A percentile compares a stretch with the other conserved stretches of the same genome.
These are phyloP conservation scores for Drosophila recens DNA, from an alignment of 2,888 invertebrate genomes.

Conservation along the genomic window DNA sequence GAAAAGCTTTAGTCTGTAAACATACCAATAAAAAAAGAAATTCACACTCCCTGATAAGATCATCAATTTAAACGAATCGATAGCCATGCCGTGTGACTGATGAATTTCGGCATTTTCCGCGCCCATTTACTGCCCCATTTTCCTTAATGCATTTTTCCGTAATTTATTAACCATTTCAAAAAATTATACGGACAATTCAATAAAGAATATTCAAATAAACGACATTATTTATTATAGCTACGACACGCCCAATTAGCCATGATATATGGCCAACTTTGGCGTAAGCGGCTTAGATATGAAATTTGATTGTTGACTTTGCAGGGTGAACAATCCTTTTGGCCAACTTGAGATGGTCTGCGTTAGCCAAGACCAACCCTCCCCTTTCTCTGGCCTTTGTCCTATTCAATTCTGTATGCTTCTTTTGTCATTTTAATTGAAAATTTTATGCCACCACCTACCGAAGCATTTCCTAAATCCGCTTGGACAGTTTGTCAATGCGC, in stretches of 20 bases:
- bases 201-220: constrained; percentile 47
- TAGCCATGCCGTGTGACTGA: constrained; percentile 24
- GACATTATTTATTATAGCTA: constrained; percentile 52
- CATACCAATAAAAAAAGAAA: constrained; percentile 1
- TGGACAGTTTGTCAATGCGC: constrained; percentile 27
- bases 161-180: constrained; percentile 46
- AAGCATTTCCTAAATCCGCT: constrained; percentile 5
- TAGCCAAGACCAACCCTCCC: not conserved
- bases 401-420: constrained; percentile 34
- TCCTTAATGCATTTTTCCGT: constrained; percentile 12
- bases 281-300: constrained; percentile 56
- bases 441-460: constrained; percentile 6
- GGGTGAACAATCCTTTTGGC: constrained; percentile 34
- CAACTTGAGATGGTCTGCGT: constrained; percentile 9
- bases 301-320: constrained; percentile 53
- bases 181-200: constrained; percentile 12
- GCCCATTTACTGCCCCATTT: constrained; percentile 24
- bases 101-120: constrained; percentile 34
- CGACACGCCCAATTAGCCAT: constrained; percentile 72
- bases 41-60: constrained; percentile 1
- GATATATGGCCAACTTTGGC: constrained; percentile 41
- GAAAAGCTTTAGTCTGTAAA: not conserved
- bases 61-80: constrained; percentile 34
- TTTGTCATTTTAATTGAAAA: constrained; percentile 78
- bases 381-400: not conserved